Conservation (phyloP, 2,888 invertebrate genomes). For the Nemotelus nigrinus region DNA sequence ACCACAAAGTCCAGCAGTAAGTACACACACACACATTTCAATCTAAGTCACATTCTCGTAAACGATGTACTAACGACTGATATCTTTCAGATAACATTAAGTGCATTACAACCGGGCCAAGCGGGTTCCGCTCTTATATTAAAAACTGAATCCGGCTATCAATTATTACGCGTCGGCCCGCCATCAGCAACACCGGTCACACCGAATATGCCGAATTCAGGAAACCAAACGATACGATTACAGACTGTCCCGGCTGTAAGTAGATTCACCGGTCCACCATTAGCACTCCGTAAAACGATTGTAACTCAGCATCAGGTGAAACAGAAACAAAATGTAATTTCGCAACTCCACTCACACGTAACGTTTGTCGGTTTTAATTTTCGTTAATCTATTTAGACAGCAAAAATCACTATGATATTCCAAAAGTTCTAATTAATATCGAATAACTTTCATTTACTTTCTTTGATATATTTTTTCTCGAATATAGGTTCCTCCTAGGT, state of each 20-base stretch:
- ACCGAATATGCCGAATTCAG: constrained; percentile 68
- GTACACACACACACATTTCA: constrained; percentile 49
- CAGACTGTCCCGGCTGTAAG: constrained; percentile 89
- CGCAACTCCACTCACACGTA: constrained; percentile 35
- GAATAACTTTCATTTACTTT: constrained; percentile 7
- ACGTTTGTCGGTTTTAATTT: constrained; percentile 16
- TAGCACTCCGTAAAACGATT: constrained; percentile 71
- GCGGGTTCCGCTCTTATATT: constrained; percentile 88
- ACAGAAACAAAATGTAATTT: constrained; percentile 63
- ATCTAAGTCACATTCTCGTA: constrained; percentile 9
- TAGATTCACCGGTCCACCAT: constrained; percentile 75
- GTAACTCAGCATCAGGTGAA: constrained; percentile 65
- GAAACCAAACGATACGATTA: constrained; percentile 81
- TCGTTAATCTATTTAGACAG: neutral
- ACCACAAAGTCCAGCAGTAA: constrained; percentile 78
- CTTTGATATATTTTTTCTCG: neutral
- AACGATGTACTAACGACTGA: neutral
- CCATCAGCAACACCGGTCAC: constrained; percentile 68
- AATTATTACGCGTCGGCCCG: constrained; percentile 88
- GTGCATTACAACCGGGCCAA: constrained; percentile 87
- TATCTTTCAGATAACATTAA: constrained; percentile 79
- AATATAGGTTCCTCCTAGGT: too few species aligned
- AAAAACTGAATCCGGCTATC: constrained; percentile 97
- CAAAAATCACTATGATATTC: neutral
- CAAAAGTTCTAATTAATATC: neutral